Evolutionary conservation across 2,888 invertebrate genomes (phyloP).

Genomic region (Nebria salina): DNA sequence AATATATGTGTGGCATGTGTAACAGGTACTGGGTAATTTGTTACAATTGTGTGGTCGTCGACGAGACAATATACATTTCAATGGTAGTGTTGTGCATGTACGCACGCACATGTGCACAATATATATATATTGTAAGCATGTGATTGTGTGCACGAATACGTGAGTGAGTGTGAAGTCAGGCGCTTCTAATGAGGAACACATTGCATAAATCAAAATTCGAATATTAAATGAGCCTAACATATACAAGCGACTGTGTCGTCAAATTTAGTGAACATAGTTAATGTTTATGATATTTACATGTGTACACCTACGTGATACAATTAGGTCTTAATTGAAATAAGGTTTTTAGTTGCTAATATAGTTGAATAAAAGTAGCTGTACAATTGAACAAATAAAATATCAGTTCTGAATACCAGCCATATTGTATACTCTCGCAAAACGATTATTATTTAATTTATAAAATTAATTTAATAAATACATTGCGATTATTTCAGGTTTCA

Average conservation of each 20-base stretch:
- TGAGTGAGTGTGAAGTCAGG: constrained; percentile 16
- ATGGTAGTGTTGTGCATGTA: constrained; percentile 5
- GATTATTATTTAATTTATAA: too few relatives aligned
- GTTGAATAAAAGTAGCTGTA: too few relatives aligned
- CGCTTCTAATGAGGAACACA: constrained; percentile 30
- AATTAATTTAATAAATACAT: too few relatives aligned
- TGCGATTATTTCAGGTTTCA: too few relatives aligned
- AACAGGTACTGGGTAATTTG: constrained; percentile 41
- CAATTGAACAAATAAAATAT: too few relatives aligned
- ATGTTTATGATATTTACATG: neutral
- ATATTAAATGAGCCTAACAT: constrained; percentile 29
- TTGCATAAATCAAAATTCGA: constrained; percentile 42
- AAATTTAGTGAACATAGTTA: neutral
- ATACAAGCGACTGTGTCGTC: neutral
- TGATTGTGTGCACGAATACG: constrained; percentile 8
- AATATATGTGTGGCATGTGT: constrained; percentile 23
- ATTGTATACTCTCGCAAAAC: too few relatives aligned
- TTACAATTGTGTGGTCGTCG: constrained; percentile 34
- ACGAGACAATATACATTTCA: constrained; percentile 32
- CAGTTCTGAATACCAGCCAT: too few relatives aligned
- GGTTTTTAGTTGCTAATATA: neutral
- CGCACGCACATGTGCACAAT: neutral
- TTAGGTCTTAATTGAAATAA: neutral
- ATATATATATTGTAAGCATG: neutral
- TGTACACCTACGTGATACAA: neutral